These are phyloP conservation scores for Oligia strigilis DNA, from an alignment of 2,888 invertebrate species.

Conservation along the genomic window DNA sequence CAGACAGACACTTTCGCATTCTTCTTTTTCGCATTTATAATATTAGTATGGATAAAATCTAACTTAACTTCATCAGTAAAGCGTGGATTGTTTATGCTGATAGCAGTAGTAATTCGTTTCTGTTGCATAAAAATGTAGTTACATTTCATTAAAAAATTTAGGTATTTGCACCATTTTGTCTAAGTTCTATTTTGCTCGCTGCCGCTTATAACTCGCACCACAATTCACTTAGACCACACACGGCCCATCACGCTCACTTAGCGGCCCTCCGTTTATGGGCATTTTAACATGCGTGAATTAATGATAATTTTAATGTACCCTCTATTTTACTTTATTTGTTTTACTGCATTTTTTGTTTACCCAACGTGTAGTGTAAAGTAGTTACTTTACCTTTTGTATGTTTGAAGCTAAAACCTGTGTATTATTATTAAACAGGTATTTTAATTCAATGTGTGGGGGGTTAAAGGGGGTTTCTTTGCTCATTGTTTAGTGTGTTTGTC, in stretches of 20 bases:
- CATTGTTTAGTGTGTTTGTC: neutral
- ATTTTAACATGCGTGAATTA: slow-evolving; percentile 62
- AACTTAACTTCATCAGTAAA: neutral
- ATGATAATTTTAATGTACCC: slow-evolving; percentile 63
- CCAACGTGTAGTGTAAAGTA: neutral
- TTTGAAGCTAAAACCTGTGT: neutral
- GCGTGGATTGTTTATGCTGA: neutral
- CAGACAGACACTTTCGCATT: no score
- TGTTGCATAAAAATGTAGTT: no score
- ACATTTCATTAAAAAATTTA: no score
- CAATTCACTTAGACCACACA: slow-evolving; percentile 58
- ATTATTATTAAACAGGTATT: neutral
- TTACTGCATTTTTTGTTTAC: slow-evolving; percentile 26
- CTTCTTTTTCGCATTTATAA: no score
- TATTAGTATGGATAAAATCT: no score
- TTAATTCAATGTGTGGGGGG: no score
- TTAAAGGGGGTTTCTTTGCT: neutral
- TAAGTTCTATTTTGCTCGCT: slow-evolving; percentile 10
- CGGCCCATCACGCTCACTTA: slow-evolving; percentile 63
- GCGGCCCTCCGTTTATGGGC: slow-evolving; percentile 53
- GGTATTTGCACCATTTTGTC: neutral
- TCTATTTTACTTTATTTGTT: slow-evolving; percentile 54
- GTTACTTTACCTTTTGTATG: no score
- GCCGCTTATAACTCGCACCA: slow-evolving; percentile 10
- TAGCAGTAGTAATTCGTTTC: neutral